Evolutionary conservation across 2,888 invertebrate species (phyloP).

Genomic region (Eucera pruinosa): DNA sequence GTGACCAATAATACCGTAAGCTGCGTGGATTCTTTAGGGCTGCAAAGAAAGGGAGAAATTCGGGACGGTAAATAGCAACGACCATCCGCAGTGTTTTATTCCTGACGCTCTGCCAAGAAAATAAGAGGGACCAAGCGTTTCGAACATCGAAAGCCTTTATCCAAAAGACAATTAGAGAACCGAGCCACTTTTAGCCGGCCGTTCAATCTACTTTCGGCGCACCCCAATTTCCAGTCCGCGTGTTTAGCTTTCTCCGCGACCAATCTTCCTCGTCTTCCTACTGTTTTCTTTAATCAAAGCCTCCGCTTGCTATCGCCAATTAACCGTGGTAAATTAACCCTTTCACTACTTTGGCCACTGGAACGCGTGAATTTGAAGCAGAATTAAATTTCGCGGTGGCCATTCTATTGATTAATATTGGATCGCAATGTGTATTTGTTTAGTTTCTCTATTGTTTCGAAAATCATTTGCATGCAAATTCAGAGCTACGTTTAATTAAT

Average conservation of each 20-base stretch:
- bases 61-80: slow-evolving; percentile 8
- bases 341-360: too few relatives aligned
- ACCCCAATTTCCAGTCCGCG: slow-evolving; percentile 14
- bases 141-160: not conserved
- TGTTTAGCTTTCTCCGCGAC: slow-evolving; percentile 1
- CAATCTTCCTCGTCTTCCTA: not conserved
- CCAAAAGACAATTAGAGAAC: slow-evolving; percentile 17
- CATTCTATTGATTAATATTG: too few relatives aligned
- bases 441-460: too few relatives aligned
- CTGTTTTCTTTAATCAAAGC: slow-evolving; percentile 9
- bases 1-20: slow-evolving; percentile 20
- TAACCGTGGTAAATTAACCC: not conserved
- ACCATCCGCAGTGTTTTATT: not conserved
- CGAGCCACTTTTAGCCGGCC: slow-evolving; percentile 13
- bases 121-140: not conserved
- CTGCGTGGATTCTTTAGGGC: not conserved
- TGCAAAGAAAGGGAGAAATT: not conserved
- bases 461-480: too few relatives aligned
- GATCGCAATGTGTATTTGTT: too few relatives aligned
- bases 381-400: too few relatives aligned
- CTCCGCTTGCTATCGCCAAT: not conserved
- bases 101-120: slow-evolving; percentile 2
- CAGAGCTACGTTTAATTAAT: too few relatives aligned
- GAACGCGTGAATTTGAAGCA: too few relatives aligned
- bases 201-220: slow-evolving; percentile 11